Evolutionary conservation across 2,888 invertebrate species (phyloP).

Genomic region (Phalera bucephala): DNA sequence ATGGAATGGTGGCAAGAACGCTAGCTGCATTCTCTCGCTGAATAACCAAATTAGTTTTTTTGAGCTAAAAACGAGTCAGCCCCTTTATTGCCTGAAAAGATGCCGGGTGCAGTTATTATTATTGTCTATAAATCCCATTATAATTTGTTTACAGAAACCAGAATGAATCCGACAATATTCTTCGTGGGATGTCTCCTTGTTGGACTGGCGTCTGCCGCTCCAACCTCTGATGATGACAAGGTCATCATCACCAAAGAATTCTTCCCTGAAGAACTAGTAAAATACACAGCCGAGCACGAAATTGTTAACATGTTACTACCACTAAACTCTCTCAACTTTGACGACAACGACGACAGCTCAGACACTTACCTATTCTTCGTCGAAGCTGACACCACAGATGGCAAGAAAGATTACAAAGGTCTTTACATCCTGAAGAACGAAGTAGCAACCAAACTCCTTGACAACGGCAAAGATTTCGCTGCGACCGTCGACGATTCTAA

Average conservation of each 20-base stretch:
- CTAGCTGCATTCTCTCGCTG: too few relatives aligned
- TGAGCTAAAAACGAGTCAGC: too few relatives aligned
- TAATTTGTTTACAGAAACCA: constrained; percentile 22
- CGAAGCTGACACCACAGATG: constrained; percentile 35
- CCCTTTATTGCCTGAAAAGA: too few relatives aligned
- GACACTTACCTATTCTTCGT: constrained; percentile 34
- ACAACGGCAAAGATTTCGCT: constrained; percentile 42
- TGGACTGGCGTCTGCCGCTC: constrained; percentile 32
- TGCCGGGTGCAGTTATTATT: too few relatives aligned
- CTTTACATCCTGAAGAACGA: constrained; percentile 36
- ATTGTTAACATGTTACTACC: constrained; percentile 42
- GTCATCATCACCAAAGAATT: constrained; percentile 30
- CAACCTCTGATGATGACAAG: constrained; percentile 19
- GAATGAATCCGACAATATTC: constrained; percentile 25
- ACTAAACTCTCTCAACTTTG: constrained; percentile 39
- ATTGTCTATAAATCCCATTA: too few relatives aligned
- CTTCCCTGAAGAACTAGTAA: constrained; percentile 29
- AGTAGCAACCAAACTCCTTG: constrained; percentile 38
- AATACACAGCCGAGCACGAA: constrained; percentile 39
- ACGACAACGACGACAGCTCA: constrained; percentile 15
- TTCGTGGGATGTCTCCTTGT: constrained; percentile 29
- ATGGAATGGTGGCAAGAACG: too few relatives aligned
- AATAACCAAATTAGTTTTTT: too few relatives aligned
- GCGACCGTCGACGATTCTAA: constrained; percentile 40
- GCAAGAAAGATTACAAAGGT: constrained; percentile 36